Evolutionary conservation across 2,888 invertebrate genomes (phyloP), one percentile per base, ranked within the genome.

Genomic region (Tipula vernalis): DNA sequence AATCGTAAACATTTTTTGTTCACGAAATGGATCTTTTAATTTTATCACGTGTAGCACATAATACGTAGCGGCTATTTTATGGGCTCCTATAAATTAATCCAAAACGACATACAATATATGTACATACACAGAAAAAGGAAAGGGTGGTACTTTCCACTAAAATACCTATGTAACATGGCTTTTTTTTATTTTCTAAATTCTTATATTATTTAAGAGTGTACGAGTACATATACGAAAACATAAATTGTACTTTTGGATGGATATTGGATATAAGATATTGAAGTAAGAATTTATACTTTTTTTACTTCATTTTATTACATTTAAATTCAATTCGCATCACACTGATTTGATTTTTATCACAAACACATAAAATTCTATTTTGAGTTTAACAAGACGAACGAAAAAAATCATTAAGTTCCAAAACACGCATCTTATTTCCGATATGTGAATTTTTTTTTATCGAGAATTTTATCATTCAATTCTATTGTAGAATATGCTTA

Each of bases 281-380:
- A 71, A 71, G 51, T 57, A 57, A 57, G 51, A 57, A 57, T 57
- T 57, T 57, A 57, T 57, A 15, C 15, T 15, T 57, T 71, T 71
- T 71, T 28, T 28, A 71, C 28, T 18, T 71, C 71, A 71, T 71
- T 71, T 71, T 71, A 71, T 71, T 71, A 28, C 28, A 71, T 71
- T 71, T 71, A 71, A 71, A 71, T 71, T 71, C 71, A 71, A 71
- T 71, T 71, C 71, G 71, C 71, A 71, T 71, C 71, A 71, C 71
- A 71, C 71, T 71, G 71, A 71, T 71, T 71, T 71, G 71, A 71
- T 71, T 71, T 71, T 71, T 71, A 71, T 71, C 71, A 71, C 71
- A 71, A 71, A 71, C 3, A 71, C 28, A 71, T 71, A 71, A 71
- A 71, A 71, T 71, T 71, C 71, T 71, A 71, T 71, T 71, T 71